phyloP scores from a whole-genome alignment of 2,113 vertebrate species.

The Pao palembangensis region DNA sequence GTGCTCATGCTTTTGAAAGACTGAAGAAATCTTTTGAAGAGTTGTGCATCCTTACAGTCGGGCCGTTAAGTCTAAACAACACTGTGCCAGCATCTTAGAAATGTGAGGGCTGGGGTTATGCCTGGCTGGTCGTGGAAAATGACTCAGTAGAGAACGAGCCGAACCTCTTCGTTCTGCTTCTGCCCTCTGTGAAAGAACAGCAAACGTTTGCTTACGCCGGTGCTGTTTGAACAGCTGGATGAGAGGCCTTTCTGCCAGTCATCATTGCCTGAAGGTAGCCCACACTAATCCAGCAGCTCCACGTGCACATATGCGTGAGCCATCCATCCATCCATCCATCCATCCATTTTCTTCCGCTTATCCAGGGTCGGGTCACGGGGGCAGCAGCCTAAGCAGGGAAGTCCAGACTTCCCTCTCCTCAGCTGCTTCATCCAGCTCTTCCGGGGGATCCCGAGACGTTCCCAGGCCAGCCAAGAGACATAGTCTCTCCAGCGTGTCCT shows the following conservation, averaged over 20 bases:
- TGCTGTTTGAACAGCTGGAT: slow-evolving; percentile 51
- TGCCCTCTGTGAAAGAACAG: slow-evolving; percentile 21
- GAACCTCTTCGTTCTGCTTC: slow-evolving; percentile 1
- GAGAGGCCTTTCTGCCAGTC: slow-evolving; percentile 14
- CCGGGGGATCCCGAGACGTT: no score
- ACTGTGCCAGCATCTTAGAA: neutral
- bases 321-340: no score
- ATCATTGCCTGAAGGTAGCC: slow-evolving; percentile 11
- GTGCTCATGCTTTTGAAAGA: slow-evolving; percentile 16
- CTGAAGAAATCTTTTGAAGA: slow-evolving; percentile 18
- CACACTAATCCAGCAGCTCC: neutral
- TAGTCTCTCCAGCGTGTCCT: no score
- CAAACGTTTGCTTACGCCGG: slow-evolving; percentile 39
- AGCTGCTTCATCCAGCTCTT: no score
- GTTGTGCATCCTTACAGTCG: slow-evolving; percentile 20
- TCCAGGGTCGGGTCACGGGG: no score
- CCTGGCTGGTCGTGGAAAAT: neutral
- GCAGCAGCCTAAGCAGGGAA: no score
- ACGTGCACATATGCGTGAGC: neutral
- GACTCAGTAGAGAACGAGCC: slow-evolving; percentile 21
- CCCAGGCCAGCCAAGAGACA: no score
- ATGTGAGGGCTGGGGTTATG: slow-evolving; percentile 1
- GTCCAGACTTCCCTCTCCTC: no score
- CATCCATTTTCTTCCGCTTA: no score
- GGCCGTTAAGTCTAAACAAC: slow-evolving; percentile 25